Evolutionary conservation across 2,113 vertebrate genomes (phyloP).

Genomic region (Paralichthys olivaceus): DNA sequence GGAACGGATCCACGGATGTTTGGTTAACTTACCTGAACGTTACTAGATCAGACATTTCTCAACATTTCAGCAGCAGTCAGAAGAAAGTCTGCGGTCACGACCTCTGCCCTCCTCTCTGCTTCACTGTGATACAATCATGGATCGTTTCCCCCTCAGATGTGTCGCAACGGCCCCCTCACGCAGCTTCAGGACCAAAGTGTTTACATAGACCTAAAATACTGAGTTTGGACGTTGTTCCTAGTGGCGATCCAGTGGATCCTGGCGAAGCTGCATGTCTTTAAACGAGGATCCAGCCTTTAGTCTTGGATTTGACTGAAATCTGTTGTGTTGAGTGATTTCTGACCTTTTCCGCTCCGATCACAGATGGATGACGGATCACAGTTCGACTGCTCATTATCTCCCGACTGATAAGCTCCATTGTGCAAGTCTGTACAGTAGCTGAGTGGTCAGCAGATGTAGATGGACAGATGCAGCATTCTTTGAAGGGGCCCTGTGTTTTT

Average conservation of each 20-base stretch:
- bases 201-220: no score
- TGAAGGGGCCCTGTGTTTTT: background rate
- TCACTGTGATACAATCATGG: background rate
- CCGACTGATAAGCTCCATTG: constrained; percentile 44
- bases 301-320: no score
- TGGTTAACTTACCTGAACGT: no score
- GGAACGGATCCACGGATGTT: no score
- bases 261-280: no score
- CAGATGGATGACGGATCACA: background rate
- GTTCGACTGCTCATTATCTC: background rate
- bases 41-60: no score
- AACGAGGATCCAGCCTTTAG: no score
- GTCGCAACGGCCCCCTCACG: background rate
- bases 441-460: constrained; percentile 19
- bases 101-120: no score
- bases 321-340: background rate
- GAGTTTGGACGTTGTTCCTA: no score
- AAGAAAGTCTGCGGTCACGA: background rate
- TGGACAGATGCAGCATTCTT: constrained; percentile 8
- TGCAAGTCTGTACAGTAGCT: constrained; percentile 41
- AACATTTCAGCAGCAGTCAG: background rate
- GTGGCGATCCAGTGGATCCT: no score
- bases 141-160: background rate
- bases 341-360: background rate
- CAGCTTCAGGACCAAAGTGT: no score